A percentile compares a stretch with the other conserved stretches of the same genome.
Conservation (phyloP, 2,113 vertebrate species). For the Arvicanthis niloticus region DNA sequence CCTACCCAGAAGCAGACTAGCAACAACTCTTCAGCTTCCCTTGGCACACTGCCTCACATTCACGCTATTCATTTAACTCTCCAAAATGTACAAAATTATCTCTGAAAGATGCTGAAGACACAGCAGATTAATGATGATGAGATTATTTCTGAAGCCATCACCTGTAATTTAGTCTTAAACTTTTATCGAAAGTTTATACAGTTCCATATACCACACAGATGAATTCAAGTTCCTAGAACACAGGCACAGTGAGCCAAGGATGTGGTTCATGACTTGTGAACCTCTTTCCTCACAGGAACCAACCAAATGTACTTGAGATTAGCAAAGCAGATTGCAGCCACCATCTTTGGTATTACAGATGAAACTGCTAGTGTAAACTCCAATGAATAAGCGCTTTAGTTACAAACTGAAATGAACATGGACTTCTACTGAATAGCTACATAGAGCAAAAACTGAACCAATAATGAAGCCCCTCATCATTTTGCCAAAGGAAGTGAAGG, state of each 20-base stretch:
- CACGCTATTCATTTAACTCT: background rate
- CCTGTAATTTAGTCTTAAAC: slow-evolving; percentile 29
- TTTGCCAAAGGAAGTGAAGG: slow-evolving; percentile 39
- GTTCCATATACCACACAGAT: background rate
- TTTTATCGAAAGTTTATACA: background rate
- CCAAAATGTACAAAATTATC: slow-evolving; percentile 4
- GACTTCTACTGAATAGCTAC: slow-evolving; percentile 4
- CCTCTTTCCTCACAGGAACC: background rate
- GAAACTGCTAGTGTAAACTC: slow-evolving; percentile 41
- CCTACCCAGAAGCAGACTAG: background rate
- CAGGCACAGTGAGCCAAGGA: background rate
- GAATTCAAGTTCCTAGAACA: background rate
- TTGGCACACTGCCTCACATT: background rate
- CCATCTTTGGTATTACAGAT: slow-evolving; percentile 45
- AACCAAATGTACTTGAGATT: slow-evolving; percentile 17
- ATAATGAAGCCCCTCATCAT: slow-evolving; percentile 29
- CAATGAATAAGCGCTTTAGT: slow-evolving; percentile 56
- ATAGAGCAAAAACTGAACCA: slow-evolving; percentile 12
- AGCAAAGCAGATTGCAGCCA: background rate
- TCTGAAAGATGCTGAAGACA: slow-evolving; percentile 27
- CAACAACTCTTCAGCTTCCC: background rate
- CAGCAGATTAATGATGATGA: background rate
- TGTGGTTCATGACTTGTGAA: background rate
- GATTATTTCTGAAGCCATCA: slow-evolving; percentile 34
- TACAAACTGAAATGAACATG: slow-evolving; percentile 62